Base-by-base conservation (phyloP, 2,113 vertebrate species). In the Balaenoptera acutorostrata region DNA sequence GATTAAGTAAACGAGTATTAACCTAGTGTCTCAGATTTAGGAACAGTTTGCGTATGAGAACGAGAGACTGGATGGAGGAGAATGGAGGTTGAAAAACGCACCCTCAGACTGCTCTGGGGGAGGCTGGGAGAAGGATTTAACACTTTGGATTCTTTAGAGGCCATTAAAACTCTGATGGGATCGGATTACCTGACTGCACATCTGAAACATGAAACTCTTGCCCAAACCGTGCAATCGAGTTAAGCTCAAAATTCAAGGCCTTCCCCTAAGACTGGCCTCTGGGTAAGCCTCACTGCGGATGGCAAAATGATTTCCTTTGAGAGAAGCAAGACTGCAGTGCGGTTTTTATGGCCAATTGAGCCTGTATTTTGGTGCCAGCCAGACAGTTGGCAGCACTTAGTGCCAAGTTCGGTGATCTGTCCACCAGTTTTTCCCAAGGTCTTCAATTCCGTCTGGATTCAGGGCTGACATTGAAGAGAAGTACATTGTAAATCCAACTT, bases 271-370 rank as follows among this genome's bases (percentile, higher is more conserved):
- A 39, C 96, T 92, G 92, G 95, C 95, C 96, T 96, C 96, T 96
- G 93, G 93, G 72, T 96, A 91, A 97, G 96, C 92, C 87, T 92
- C 96, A 36, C 75, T 95, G 95, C 92, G 87, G 90, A 97, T 96
- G 29, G 31, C 94, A 75, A 85, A 97, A 96, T 95, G 89, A 96
- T 96, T 98, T 97, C 97, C 94, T 97, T 96, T 97, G 96, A 97
- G 97, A 90, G 86, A 94, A 96, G 92, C 87, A 97, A 93, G 97
- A 95, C 78, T 93, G 72, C 92, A 96, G 96, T 84, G 94, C 96
- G 87, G 80, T 90, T 96, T 97, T 96, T 88, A 97, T 88, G 97
- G 96, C 97, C 96, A 91, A 92, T 97, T 97, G 92, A 95, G 96
- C 90, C 95, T 61, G 90, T 84, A 69, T 55, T 8, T 78, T 92